These are phyloP conservation scores for Triplophysa bombifrons DNA, from an alignment of 2,797 vertebrate genomes.

Conservation along the genomic window DNA sequence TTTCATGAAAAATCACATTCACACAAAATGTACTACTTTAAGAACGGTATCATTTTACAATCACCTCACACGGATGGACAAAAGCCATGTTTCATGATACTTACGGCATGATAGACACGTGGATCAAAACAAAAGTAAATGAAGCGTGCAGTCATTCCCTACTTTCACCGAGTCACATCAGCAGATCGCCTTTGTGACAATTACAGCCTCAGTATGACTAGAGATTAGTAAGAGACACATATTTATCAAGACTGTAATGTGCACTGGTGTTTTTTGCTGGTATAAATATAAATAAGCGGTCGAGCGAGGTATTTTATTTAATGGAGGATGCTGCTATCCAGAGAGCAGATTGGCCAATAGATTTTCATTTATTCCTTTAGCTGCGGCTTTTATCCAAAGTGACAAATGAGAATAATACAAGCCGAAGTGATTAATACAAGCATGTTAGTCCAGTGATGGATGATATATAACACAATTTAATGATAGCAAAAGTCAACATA, in stretches of 20 bases:
- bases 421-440: background rate
- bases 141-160: slow-evolving; percentile 43
- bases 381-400: slow-evolving; percentile 1
- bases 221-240: slow-evolving; percentile 18
- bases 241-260: slow-evolving; percentile 7
- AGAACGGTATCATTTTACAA: background rate
- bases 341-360: background rate
- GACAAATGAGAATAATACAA: slow-evolving; percentile 2
- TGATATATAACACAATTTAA: background rate
- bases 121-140: slow-evolving; percentile 51
- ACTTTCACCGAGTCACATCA: slow-evolving; percentile 15
- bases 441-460: background rate
- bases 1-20: too few species aligned
- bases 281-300: background rate
- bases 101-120: slow-evolving; percentile 31
- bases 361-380: background rate
- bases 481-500: slow-evolving; percentile 1
- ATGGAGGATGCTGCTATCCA: background rate
- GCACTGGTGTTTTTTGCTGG: background rate
- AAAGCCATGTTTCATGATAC: background rate
- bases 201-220: slow-evolving; percentile 15
- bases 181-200: slow-evolving; percentile 36
- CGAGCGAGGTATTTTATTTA: background rate
- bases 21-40: background rate
- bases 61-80: background rate